These are phyloP conservation scores for Gobius niger DNA, from an alignment of 2,113 vertebrate species.

Conservation along the genomic window DNA sequence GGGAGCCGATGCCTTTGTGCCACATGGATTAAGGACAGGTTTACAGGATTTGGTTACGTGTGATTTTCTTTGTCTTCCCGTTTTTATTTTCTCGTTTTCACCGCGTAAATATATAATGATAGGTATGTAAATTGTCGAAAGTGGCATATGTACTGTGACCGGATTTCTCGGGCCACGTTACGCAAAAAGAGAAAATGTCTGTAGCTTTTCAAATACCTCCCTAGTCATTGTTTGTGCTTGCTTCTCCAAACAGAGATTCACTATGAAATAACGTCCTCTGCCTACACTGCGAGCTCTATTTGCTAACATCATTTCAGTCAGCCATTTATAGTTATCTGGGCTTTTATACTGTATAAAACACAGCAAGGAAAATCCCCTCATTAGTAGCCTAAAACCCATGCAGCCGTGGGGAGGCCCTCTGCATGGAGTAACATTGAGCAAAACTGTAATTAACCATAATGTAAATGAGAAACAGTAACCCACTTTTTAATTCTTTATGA, in stretches of 20 bases:
- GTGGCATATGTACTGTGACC: too few species aligned
- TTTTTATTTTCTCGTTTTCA: too few species aligned
- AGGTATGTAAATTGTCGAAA: too few species aligned
- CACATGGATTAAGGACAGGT: too few species aligned
- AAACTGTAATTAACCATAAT: slow-evolving; percentile 30
- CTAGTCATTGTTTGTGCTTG: neutral
- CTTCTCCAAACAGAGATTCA: neutral
- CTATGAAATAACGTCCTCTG: neutral
- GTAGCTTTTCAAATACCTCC: neutral
- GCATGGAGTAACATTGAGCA: slow-evolving; percentile 11
- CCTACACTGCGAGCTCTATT: neutral
- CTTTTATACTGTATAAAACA: slow-evolving; percentile 20
- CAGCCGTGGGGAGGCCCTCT: slow-evolving; percentile 28
- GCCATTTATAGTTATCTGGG: neutral
- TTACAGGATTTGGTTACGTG: too few species aligned
- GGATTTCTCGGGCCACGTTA: too few species aligned
- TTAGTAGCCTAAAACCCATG: slow-evolving; percentile 29
- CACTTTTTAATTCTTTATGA: slow-evolving; percentile 30
- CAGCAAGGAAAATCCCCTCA: slow-evolving; percentile 37
- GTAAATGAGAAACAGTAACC: slow-evolving; percentile 38
- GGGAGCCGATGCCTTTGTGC: too few species aligned
- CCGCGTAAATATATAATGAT: too few species aligned
- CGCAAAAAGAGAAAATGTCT: too few species aligned
- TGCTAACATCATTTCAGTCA: neutral
- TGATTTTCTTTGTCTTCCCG: too few species aligned